Evolutionary conservation across 2,797 vertebrate species (phyloP), one percentile per base, ranked within the genome.

Genomic region (Brachyalestes nurse): DNA sequence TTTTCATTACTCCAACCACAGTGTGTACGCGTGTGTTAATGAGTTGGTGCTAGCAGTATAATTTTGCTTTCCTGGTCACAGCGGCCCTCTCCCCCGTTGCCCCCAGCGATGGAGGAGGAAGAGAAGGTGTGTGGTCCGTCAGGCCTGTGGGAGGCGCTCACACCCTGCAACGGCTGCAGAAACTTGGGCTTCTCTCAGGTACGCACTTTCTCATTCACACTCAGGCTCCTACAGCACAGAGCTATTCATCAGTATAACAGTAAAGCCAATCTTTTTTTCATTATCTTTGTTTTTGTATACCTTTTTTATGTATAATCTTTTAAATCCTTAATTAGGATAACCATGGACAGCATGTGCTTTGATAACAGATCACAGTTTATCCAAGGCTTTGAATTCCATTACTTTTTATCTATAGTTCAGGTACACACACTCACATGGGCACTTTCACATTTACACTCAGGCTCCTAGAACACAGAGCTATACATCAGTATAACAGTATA

Each of bases 101-200:
- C 93, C 81, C 69, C 92, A 14, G 93, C 96, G 72, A 83, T 93
- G 67, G 97, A 98, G 60, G 96, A 98, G 6, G 97, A 97, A 0
- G 97, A 96, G 81, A 97, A 95, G 87, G 94, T 91, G 10, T 99
- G 97, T 66, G 96, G 97, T 53, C 97, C 97, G 28, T 92, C 95
- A 16, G 97, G 97, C 88, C 94, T 99, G 89, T 99, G 97, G 97
- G 97, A 98, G 87, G 96, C 96, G 6, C 64, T 99, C 79, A 98
- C 96, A 40, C 97, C 97, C 62, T 99, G 97, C 91, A 98, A 98
- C 13, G 97, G 97, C 87, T 98, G 97, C 91, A 95, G 91, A 84
- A 97, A 97, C 88, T 95, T 99, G 0, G 97, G 97, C 84, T 98
- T 99, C 76, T 94, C 96, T 61, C 96, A 97, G 96, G 97, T 98